phyloP scores from a whole-genome alignment of 2,888 invertebrate species.

The Tipula vernalis region DNA sequence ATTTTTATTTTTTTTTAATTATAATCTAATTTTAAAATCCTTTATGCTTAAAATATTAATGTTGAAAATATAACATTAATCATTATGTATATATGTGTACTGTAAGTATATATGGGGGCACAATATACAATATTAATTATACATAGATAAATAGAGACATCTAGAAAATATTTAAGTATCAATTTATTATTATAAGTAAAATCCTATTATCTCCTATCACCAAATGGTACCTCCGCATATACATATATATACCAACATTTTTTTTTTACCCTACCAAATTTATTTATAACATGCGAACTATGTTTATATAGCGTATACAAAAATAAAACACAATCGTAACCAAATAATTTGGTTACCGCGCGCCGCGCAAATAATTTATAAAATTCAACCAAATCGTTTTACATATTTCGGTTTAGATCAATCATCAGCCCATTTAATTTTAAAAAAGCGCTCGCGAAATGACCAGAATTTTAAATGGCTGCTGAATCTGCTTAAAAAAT shows the following conservation, averaged over 20 bases:
- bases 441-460: neutral
- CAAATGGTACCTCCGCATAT: neutral
- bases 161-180: neutral
- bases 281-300: neutral
- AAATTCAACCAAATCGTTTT: neutral
- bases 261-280: neutral
- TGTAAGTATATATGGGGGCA: neutral
- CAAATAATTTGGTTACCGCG: neutral
- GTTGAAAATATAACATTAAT: neutral
- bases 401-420: neutral
- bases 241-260: neutral
- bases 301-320: neutral
- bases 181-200: neutral
- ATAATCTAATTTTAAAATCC: conserved; percentile 4
- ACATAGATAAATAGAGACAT: neutral
- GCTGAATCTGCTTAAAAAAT: neutral
- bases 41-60: conserved; percentile 4
- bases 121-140: neutral
- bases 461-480: neutral
- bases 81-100: neutral
- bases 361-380: neutral
- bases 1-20: neutral
- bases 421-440: neutral
- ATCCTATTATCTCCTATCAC: conserved; percentile 4
- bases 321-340: neutral